These are phyloP conservation scores for Umimayanthus kanabou DNA, from an alignment of 92 coral and sea anemone genomes.

Conservation along the genomic window DNA sequence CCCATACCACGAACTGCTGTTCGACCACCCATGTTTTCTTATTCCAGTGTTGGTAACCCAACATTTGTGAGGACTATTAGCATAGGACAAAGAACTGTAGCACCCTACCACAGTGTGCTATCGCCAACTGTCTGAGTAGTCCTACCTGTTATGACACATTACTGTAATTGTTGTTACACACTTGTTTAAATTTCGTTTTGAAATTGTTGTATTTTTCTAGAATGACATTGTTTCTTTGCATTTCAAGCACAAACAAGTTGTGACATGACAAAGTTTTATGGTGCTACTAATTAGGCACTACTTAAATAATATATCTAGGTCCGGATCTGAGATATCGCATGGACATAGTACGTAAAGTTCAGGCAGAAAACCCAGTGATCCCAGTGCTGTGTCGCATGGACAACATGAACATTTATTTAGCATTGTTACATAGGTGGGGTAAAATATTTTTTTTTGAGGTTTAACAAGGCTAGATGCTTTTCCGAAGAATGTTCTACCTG, in stretches of 20 bases:
- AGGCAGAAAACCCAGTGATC: not conserved
- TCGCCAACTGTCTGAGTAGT: not conserved
- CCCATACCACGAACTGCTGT: not conserved
- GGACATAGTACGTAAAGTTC: not conserved
- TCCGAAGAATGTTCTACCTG: too few relatives aligned
- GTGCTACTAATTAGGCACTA: too few relatives aligned
- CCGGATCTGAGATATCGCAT: slow-evolving; percentile 33
- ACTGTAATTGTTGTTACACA: not conserved
- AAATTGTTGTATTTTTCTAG: not conserved
- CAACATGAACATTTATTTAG: too few relatives aligned
- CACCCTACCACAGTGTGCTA: not conserved
- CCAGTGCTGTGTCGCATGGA: too few relatives aligned
- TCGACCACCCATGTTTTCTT: slow-evolving; percentile 25
- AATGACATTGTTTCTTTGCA: not conserved
- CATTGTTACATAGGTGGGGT: too few relatives aligned
- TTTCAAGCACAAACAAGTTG: not conserved
- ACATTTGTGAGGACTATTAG: slow-evolving; percentile 12
- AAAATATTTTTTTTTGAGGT: too few relatives aligned
- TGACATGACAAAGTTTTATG: not conserved
- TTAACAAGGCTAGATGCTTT: too few relatives aligned
- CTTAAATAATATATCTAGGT: not conserved
- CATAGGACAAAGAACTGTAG: slow-evolving; percentile 10
- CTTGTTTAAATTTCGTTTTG: not conserved
- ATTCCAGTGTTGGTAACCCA: slow-evolving; percentile 21
- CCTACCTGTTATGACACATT: slow-evolving; percentile 19